Conservation (phyloP, 2,888 invertebrate species). For the Mimumesa dahlbomi region DNA sequence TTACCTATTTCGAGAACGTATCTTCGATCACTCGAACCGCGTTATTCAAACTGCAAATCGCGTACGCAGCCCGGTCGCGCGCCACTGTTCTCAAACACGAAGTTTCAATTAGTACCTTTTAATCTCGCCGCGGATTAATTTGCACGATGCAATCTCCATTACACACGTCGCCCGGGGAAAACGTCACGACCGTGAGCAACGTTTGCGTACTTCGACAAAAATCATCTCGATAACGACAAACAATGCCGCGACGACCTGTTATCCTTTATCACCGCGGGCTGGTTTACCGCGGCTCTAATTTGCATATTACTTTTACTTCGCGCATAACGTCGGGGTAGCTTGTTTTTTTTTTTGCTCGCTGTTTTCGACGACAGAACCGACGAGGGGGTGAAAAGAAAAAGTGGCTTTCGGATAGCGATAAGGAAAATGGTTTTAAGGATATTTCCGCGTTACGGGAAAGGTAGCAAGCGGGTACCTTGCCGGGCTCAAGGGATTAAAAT, state of each 20-base stretch:
- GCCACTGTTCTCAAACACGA: too few species aligned
- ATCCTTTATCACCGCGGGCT: too few species aligned
- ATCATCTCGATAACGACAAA: too few species aligned
- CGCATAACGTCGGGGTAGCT: too few species aligned
- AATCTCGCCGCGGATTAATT: constrained; percentile 22
- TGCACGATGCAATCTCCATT: constrained; percentile 33
- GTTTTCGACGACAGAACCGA: neutral
- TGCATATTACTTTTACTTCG: too few species aligned
- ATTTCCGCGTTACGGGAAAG: constrained; percentile 17
- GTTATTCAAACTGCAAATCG: too few species aligned
- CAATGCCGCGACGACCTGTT: too few species aligned
- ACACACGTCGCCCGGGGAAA: constrained; percentile 22
- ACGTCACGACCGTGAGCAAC: constrained; percentile 23
- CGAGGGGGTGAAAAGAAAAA: neutral
- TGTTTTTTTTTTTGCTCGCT: too few species aligned
- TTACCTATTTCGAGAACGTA: too few species aligned
- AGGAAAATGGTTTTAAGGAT: constrained; percentile 1
- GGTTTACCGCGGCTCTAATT: too few species aligned
- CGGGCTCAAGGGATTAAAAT: constrained; percentile 74
- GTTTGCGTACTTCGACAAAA: constrained; percentile 30
- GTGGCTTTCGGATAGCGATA: neutral
- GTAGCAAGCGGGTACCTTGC: constrained; percentile 47
- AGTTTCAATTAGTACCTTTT: constrained; percentile 39
- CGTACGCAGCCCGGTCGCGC: too few species aligned
- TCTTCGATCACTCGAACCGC: too few species aligned